These are phyloP conservation scores for Drosophila vallismaia DNA, from an alignment of 2,888 invertebrate species.

Conservation along the genomic window DNA sequence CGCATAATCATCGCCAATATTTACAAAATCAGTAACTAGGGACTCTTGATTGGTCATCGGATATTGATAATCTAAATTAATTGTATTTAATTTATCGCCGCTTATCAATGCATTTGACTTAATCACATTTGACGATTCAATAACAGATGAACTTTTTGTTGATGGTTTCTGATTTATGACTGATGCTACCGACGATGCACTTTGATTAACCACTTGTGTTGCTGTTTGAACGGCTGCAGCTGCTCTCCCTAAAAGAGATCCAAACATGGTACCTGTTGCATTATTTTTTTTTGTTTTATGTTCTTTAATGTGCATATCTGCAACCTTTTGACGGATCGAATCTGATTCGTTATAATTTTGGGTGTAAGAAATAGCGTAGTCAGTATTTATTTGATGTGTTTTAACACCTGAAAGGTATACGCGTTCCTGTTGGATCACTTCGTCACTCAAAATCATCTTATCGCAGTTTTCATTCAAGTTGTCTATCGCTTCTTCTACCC, in stretches of 20 bases:
- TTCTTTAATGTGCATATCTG: constrained; percentile 5
- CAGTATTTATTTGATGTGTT: neutral
- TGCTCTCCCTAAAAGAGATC: constrained; percentile 82
- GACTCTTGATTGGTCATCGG: constrained; percentile 42
- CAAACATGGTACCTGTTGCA: constrained; percentile 73
- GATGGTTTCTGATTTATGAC: constrained; percentile 69
- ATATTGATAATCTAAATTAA: constrained; percentile 46
- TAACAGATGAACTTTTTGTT: constrained; percentile 18
- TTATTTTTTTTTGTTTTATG: constrained; percentile 5
- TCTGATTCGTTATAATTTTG: neutral
- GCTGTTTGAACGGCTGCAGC: constrained; percentile 83
- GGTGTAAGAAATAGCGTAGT: neutral
- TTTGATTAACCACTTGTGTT: constrained; percentile 79
- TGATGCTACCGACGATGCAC: constrained; percentile 77
- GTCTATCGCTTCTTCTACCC: constrained; percentile 12
- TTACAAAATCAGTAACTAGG: constrained; percentile 47
- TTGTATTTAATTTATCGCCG: neutral
- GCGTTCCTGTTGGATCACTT: constrained; percentile 6
- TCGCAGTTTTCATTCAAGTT: constrained; percentile 32
- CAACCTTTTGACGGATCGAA: constrained; percentile 21
- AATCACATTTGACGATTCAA: constrained; percentile 15
- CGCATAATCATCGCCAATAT: constrained; percentile 69
- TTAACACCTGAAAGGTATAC: neutral
- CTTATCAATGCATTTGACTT: neutral
- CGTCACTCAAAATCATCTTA: constrained; percentile 22